Evolutionary conservation across 2,113 vertebrate genomes (phyloP).

Genomic region (Menidia beryllina): DNA sequence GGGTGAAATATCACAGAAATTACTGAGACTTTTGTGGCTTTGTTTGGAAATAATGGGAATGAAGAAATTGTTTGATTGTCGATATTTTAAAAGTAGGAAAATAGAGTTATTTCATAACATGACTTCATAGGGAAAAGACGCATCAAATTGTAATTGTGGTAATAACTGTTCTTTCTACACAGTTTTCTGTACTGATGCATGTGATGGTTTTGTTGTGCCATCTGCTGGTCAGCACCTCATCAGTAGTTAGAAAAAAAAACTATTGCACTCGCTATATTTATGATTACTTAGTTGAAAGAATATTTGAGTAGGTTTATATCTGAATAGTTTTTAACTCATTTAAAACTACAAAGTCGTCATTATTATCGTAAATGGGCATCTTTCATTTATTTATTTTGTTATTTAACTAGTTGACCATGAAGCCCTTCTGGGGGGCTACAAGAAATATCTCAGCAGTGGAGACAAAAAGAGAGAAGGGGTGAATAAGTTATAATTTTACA

Average conservation of each 20-base stretch:
- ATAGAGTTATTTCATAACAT: background rate
- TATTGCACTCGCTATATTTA: too few species aligned
- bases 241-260: background rate
- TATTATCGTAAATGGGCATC: background rate
- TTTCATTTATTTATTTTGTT: background rate
- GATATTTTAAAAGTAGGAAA: background rate
- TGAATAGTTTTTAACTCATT: background rate
- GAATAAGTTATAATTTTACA: too few species aligned
- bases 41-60: background rate
- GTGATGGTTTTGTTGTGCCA: constrained; percentile 31
- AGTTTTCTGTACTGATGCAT: background rate
- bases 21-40: background rate
- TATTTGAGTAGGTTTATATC: background rate
- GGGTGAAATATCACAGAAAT: constrained; percentile 40
- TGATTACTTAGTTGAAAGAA: too few species aligned
- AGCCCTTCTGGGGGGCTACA: background rate
- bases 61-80: too few species aligned
- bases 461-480: too few species aligned
- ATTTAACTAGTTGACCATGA: background rate
- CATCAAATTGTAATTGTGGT: too few species aligned
- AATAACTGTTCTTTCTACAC: too few species aligned
- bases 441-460: constrained; percentile 2
- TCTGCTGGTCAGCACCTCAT: constrained; percentile 32
- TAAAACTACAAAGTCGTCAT: background rate
- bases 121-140: too few species aligned